Evolutionary conservation across 2,797 vertebrate genomes (phyloP), one percentile per base, ranked within the genome.

Genomic region (Melanotaenia maccullochi): DNA sequence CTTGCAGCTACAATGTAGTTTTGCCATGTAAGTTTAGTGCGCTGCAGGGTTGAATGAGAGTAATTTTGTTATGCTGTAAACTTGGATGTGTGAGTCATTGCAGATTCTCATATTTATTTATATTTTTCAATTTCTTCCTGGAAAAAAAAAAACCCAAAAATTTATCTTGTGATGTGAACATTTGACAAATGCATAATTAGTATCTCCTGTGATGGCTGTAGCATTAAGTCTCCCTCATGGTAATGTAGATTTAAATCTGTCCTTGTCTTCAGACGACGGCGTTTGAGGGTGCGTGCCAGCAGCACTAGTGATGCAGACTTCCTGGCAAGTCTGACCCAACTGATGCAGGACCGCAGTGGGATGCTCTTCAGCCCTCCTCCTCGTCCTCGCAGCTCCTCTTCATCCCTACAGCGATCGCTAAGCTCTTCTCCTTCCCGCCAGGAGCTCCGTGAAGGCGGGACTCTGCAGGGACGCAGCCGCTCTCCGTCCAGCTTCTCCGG

Each of bases 221-320:
- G 42, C n/a, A n/a, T 47, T 6, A 47, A n/a, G 7, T n/a, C 44
- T 20, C 5, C 40, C 42, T 7, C 42, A 44, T 20, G 16, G 20
- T 47, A 9, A 47, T 47, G 44, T 9, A 47, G 20, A 7, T 9
- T 47, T 47, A n/a, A 47, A 47, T 20, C 44, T 47, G 44, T n/a
- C 22, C 0, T 63, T n/a, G 86, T 58, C 28, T 0, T 7, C 0
- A 98, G 97, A 81, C 94, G 97, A 60, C 96, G 96, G 71, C 96
- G 96, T 73, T 95, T 97, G 76, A 95, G 95, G 91, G 96, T 99
- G 79, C 95, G 98, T n/a, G 96, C 96, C 68, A 97, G 96, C 84
- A 97, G 97, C 94, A 98, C 94, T 66, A 97, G 96, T 0, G 97
- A 99, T 40, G 96, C 97, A 6, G 98, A 99, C 89, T 97, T 98